phyloP scores from a whole-genome alignment of 1,140 invertebrate species.

The Trachymyrmex cornetzi region DNA sequence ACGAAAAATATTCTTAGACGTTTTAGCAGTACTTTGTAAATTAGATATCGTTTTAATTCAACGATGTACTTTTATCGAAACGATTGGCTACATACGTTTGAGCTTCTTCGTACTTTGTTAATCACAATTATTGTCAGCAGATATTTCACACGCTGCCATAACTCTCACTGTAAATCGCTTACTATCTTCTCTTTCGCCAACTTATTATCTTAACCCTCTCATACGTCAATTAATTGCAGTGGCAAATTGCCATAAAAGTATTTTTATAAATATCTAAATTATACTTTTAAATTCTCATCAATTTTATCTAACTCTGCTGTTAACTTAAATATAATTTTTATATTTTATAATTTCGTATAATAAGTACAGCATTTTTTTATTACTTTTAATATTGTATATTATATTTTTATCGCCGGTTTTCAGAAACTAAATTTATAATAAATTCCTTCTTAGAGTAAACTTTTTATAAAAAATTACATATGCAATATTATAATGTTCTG shows the following conservation, averaged over 20 bases:
- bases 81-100: conserved; percentile 43
- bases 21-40: conserved; percentile 51
- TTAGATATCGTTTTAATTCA: conserved; percentile 49
- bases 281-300: not conserved
- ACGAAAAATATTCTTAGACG: conserved; percentile 43
- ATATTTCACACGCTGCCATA: conserved; percentile 63
- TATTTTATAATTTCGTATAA: conserved; percentile 22
- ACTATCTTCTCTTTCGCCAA: conserved; percentile 66
- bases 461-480: not conserved
- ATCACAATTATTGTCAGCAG: conserved; percentile 61
- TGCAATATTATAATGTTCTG: not conserved
- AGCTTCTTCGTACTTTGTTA: conserved; percentile 62
- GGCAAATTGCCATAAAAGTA: not conserved
- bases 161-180: conserved; percentile 65
- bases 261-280: conserved; percentile 17
- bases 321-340: not conserved
- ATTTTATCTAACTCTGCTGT: not conserved
- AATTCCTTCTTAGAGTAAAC: not conserved
- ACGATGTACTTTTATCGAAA: conserved; percentile 29
- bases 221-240: not conserved
- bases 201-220: conserved; percentile 60
- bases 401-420: not conserved
- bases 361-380: not conserved
- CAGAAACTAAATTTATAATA: not conserved
- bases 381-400: not conserved